These are phyloP conservation scores for Tinea trinotella DNA, from an alignment of 2,888 invertebrate genomes.

Conservation along the genomic window DNA sequence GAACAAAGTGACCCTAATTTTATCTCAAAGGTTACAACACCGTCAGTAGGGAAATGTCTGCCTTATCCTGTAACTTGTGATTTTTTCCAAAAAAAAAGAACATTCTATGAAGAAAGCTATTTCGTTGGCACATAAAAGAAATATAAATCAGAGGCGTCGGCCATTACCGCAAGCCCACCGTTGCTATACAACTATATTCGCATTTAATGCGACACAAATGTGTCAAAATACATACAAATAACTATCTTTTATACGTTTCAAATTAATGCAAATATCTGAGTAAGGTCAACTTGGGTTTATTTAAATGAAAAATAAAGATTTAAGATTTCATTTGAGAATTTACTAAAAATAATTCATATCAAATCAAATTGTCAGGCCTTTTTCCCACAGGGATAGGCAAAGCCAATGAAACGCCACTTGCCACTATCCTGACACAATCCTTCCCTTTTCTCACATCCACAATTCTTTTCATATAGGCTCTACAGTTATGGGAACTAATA, in stretches of 20 bases:
- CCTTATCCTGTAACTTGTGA: slow-evolving; percentile 26
- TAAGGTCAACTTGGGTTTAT: no score
- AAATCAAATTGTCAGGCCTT: no score
- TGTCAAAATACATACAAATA: slow-evolving; percentile 52
- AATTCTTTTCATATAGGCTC: no score
- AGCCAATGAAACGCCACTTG: no score
- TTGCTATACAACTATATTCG: slow-evolving; percentile 58
- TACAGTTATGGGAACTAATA: no score
- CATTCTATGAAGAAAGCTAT: slow-evolving; percentile 55
- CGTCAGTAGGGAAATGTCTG: slow-evolving; percentile 9
- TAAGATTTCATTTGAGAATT: no score
- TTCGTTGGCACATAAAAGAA: slow-evolving; percentile 62
- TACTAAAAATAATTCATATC: no score
- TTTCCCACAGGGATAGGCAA: no score
- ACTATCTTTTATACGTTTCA: slow-evolving; percentile 21
- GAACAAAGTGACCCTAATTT: slow-evolving; percentile 9
- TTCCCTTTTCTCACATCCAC: no score
- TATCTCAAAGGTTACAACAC: slow-evolving; percentile 3
- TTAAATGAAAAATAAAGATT: no score
- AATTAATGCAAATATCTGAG: no score
- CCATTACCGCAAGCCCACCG: slow-evolving; percentile 52
- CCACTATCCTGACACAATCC: no score
- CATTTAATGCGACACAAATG: slow-evolving; percentile 53
- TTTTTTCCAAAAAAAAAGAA: slow-evolving; percentile 37
- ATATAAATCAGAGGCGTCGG: slow-evolving; percentile 62